Evolutionary conservation across 2,797 vertebrate genomes (phyloP).

Genomic region (Taeniopygia guttata): DNA sequence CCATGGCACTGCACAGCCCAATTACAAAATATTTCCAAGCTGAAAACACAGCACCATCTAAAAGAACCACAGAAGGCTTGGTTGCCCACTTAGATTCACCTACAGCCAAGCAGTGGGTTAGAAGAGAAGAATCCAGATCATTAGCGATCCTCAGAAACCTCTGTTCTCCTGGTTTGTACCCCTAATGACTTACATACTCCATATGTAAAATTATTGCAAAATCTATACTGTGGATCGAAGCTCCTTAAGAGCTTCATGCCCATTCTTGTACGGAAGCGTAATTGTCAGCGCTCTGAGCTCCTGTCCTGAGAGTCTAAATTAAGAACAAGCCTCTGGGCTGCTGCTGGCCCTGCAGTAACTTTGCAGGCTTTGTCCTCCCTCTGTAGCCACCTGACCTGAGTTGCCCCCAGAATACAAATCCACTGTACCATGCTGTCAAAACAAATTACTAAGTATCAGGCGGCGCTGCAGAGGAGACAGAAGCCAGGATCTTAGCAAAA

Average conservation of each 20-base stretch:
- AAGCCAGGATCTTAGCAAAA: not conserved
- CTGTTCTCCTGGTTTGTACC: not conserved
- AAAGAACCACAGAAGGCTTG: fast-evolving
- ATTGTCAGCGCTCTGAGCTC: not conserved
- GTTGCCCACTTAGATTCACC: not conserved
- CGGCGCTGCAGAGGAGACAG: not conserved
- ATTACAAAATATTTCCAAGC: not conserved
- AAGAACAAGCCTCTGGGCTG: slow-evolving; percentile 49
- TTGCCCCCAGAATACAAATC: slow-evolving; percentile 13
- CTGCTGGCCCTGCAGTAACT: slow-evolving; percentile 22
- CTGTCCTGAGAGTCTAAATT: slow-evolving; percentile 53
- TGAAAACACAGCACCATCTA: not conserved
- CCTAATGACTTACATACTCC: not conserved
- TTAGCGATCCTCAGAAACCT: not conserved
- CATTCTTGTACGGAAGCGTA: not conserved
- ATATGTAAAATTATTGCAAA: not conserved
- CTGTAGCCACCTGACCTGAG: slow-evolving; percentile 34
- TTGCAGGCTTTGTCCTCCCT: slow-evolving; percentile 24
- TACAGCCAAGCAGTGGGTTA: not conserved
- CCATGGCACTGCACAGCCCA: not conserved
- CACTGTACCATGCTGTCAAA: slow-evolving; percentile 31
- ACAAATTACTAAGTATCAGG: slow-evolving; percentile 16
- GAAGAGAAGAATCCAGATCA: not conserved
- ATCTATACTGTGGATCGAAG: not conserved
- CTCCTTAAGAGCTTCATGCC: not conserved